phyloP scores from a whole-genome alignment of 2,797 vertebrate genomes.

The Ctenochaetus hawaiiensis region DNA sequence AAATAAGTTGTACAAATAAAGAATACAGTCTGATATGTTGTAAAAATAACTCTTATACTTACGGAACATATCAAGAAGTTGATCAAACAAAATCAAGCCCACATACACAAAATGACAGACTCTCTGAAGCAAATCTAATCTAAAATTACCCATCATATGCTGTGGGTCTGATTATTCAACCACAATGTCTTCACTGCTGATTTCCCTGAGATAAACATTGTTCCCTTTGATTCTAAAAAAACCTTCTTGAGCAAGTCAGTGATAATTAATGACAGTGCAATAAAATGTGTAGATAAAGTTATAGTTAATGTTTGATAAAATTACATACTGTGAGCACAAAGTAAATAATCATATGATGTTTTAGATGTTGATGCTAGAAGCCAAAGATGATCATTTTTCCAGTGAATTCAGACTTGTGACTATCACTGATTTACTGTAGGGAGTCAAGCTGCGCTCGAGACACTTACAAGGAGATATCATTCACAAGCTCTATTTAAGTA shows the following conservation, averaged over 20 bases:
- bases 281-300: conserved; percentile 52
- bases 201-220: conserved; percentile 28
- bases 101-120: background rate
- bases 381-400: conserved; percentile 61
- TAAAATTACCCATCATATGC: conserved; percentile 22
- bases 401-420: conserved; percentile 55
- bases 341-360: conserved; percentile 46
- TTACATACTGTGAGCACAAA: conserved; percentile 50
- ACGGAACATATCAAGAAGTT: background rate
- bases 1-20: background rate
- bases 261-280: conserved; percentile 24
- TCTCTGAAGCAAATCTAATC: conserved; percentile 19
- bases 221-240: conserved; percentile 20
- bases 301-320: conserved; percentile 18
- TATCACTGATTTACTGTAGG: conserved; percentile 35
- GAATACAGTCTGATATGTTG: background rate
- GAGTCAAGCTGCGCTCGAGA: conserved; percentile 36
- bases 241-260: conserved; percentile 27
- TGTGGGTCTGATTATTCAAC: conserved; percentile 26
- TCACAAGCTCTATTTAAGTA: conserved; percentile 41
- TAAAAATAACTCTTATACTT: background rate
- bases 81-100: conserved; percentile 9
- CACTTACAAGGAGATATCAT: conserved; percentile 19
- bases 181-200: conserved; percentile 25
- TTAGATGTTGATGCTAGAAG: conserved; percentile 56